These are phyloP conservation scores for Planiliza haematocheilus DNA, from an alignment of 2,113 vertebrate species.

Conservation along the genomic window DNA sequence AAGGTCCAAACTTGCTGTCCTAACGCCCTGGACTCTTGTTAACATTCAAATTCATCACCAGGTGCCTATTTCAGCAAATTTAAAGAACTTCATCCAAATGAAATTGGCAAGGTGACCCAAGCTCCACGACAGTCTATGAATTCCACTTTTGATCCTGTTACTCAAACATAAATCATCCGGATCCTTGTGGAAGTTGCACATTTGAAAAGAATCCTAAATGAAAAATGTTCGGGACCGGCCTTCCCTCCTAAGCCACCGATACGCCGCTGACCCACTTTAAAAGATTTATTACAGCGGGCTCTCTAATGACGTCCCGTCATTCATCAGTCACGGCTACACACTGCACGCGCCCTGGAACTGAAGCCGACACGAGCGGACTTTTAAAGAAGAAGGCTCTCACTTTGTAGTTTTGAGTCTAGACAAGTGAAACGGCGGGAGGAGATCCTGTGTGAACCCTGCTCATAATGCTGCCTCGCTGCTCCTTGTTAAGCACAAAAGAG, in stretches of 20 bases:
- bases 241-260: conserved; percentile 17
- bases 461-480: neutral
- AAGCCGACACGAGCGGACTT: conserved; percentile 8
- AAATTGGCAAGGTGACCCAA: neutral
- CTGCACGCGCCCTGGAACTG: conserved; percentile 35
- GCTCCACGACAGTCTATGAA: neutral
- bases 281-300: conserved; percentile 48
- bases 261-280: conserved; percentile 50
- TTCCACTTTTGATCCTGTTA: conserved; percentile 13
- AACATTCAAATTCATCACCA: too few species aligned
- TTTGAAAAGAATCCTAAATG: neutral
- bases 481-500: conserved; percentile 23
- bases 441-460: neutral
- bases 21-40: too few species aligned
- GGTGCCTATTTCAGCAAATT: neutral
- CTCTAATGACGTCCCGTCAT: conserved; percentile 48
- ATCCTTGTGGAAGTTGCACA: neutral
- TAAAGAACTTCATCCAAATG: neutral
- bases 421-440: neutral
- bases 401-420: conserved; percentile 27
- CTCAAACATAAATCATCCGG: conserved; percentile 23
- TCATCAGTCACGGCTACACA: conserved; percentile 51
- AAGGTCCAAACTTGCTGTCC: too few species aligned
- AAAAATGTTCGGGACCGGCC: neutral
- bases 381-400: neutral